A percentile compares a stretch with the other conserved stretches of the same genome.
Conservation (phyloP, 2,113 vertebrate species). For the Myodes glareolus region DNA sequence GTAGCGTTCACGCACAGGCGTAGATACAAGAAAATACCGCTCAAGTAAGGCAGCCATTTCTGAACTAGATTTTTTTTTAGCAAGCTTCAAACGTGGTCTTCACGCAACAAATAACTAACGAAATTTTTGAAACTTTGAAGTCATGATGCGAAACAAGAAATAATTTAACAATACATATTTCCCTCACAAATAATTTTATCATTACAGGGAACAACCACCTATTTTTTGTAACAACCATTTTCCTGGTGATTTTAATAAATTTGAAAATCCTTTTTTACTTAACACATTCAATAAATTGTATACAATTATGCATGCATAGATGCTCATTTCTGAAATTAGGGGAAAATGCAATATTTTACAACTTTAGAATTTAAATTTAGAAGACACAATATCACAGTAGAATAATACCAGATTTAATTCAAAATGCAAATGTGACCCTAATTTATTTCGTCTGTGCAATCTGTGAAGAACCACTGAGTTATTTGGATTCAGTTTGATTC, state of each 20-base stretch:
- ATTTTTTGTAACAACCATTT: neutral
- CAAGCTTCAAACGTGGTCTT: neutral
- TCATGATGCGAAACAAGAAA: neutral
- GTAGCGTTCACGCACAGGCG: neutral
- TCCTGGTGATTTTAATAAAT: neutral
- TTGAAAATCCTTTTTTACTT: neutral
- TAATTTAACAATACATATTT: neutral
- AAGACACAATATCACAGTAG: neutral
- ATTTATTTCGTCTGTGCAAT: neutral
- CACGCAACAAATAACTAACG: neutral
- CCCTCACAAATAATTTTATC: neutral
- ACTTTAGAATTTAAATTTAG: constrained; percentile 22
- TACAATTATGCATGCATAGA: neutral
- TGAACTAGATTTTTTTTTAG: neutral
- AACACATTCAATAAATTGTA: neutral
- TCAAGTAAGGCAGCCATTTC: neutral
- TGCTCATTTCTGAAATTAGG: neutral
- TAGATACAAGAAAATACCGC: neutral
- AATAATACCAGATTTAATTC: neutral
- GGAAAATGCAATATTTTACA: neutral
- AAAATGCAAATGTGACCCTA: neutral
- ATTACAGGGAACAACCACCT: neutral
- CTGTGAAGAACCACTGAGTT: neutral
- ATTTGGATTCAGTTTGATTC: constrained; percentile 12
- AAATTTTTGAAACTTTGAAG: constrained; percentile 11